phyloP scores from a whole-genome alignment of 2,888 invertebrate genomes.

The Meandrusa payeni region DNA sequence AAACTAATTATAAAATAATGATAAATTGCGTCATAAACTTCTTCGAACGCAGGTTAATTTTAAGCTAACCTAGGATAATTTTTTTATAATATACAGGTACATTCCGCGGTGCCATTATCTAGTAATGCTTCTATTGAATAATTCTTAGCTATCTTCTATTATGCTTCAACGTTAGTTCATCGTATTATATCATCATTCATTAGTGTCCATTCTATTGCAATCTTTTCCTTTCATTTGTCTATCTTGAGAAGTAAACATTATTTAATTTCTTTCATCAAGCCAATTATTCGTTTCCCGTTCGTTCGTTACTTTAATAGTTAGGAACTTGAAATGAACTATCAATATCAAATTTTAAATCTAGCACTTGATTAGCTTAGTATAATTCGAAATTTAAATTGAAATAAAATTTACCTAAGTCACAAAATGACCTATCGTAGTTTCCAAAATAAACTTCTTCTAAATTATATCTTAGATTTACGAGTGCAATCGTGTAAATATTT shows the following conservation, averaged over 20 bases:
- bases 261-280: background rate
- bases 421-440: conserved; percentile 68
- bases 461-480: conserved; percentile 69
- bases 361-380: conserved; percentile 69
- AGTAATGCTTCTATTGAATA: conserved; percentile 65
- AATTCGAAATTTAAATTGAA: conserved; percentile 63
- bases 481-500: conserved; percentile 40
- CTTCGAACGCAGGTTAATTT: conserved; percentile 63
- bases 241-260: background rate
- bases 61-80: conserved; percentile 72
- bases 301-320: too few species aligned
- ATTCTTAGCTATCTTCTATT: conserved; percentile 60
- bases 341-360: conserved; percentile 53
- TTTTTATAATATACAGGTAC: conserved; percentile 75
- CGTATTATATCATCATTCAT: conserved; percentile 21
- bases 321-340: conserved; percentile 43
- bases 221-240: conserved; percentile 1
- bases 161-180: conserved; percentile 43
- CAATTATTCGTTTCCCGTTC: too few species aligned
- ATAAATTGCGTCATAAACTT: conserved; percentile 68
- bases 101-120: conserved; percentile 76
- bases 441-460: conserved; percentile 74
- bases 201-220: conserved; percentile 13
- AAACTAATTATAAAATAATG: conserved; percentile 53
- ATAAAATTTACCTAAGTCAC: conserved; percentile 57